Evolutionary conservation across 2,113 vertebrate species (phyloP), one percentile per base, ranked within the genome.

Genomic region (Oxygymnocypris stewartii): DNA sequence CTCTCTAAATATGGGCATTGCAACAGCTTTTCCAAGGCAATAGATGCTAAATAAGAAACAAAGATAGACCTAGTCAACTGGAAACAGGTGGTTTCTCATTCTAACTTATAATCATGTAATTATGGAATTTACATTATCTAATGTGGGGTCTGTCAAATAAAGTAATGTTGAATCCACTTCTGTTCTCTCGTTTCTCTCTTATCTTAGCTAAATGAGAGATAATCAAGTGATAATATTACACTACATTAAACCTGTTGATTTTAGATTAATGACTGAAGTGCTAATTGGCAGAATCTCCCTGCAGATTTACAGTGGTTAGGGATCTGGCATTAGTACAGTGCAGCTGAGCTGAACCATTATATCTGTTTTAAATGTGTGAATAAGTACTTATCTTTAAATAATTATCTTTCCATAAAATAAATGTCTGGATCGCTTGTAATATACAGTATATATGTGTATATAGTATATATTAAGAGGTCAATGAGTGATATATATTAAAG

Each of bases 211-310:
- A 84, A 74, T 54, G 31, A 84, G 69, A 16, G 28, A 12, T 84
- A 74, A 74, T 84, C 82, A 18, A 74, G 69, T 84, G 69, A 51
- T 74, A 74, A 84, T 84, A 23, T 84, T 51, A n/a, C 10, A 54
- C n/a, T n/a, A n/a, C n/a, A n/a, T n/a, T n/a, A n/a, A n/a, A 12
- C 18, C 69, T 74, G 82, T 74, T 84, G 82, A 74, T 74, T 84
- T 74, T 37, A 84, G 49, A 74, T 84, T 84, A 74, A 74, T 57
- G 49, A 59, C 47, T 37, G 23, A 74, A 59, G 82, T 74, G 82
- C 35, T 74, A 74, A 84, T 31, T 28, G 23, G 47, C 12, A 84
- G 49, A 84, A n/a, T 25, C 3, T 74, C 35, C 12, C 49, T n/a
- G 31, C 35, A 57, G 69, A 74, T 84, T 84, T 84, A 42, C 65